Percentiles rank a stretch among this genome's conserved stretches.
phyloP scores from a whole-genome alignment of 2,888 invertebrate genomes.

The Drosophila antonietae region DNA sequence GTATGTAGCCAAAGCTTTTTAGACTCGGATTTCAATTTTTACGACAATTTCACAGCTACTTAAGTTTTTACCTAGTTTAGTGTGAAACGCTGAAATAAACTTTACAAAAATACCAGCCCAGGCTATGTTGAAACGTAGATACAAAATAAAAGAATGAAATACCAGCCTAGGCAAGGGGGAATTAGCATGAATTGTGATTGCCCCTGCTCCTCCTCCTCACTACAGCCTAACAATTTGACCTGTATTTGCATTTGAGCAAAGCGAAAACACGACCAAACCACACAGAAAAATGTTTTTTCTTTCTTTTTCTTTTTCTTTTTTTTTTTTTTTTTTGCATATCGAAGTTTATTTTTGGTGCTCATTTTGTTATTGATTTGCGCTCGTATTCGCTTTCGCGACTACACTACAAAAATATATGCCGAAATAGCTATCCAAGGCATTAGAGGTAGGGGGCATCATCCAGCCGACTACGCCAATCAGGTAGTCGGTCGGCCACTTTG shows the following conservation, averaged over 20 bases:
- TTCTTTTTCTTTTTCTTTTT: neutral
- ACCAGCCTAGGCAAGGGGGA: slow-evolving; percentile 19
- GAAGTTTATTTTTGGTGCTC: slow-evolving; percentile 53
- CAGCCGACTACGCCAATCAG: slow-evolving; percentile 27
- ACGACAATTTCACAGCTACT: slow-evolving; percentile 61
- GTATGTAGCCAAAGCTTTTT: slow-evolving; percentile 18
- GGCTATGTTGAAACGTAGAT: neutral
- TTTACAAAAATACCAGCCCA: slow-evolving; percentile 22
- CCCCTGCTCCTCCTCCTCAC: neutral
- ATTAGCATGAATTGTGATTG: slow-evolving; percentile 51
- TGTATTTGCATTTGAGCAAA: slow-evolving; percentile 59
- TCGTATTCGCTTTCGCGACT: slow-evolving; percentile 19
- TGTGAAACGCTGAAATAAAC: slow-evolving; percentile 26
- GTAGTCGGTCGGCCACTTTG: slow-evolving; percentile 51
- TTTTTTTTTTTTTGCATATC: neutral
- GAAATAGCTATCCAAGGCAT: slow-evolving; percentile 46
- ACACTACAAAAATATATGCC: slow-evolving; percentile 35
- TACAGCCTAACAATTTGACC: slow-evolving; percentile 25
- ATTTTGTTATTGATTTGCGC: slow-evolving; percentile 58
- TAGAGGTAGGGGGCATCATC: slow-evolving; percentile 12
- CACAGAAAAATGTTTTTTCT: slow-evolving; percentile 29
- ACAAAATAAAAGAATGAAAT: neutral
- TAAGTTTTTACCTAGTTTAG: slow-evolving; percentile 28
- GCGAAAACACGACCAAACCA: slow-evolving; percentile 30
- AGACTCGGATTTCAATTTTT: slow-evolving; percentile 40